Base-by-base conservation (phyloP, 1,140 invertebrate genomes). In the Drosophila pachea region DNA sequence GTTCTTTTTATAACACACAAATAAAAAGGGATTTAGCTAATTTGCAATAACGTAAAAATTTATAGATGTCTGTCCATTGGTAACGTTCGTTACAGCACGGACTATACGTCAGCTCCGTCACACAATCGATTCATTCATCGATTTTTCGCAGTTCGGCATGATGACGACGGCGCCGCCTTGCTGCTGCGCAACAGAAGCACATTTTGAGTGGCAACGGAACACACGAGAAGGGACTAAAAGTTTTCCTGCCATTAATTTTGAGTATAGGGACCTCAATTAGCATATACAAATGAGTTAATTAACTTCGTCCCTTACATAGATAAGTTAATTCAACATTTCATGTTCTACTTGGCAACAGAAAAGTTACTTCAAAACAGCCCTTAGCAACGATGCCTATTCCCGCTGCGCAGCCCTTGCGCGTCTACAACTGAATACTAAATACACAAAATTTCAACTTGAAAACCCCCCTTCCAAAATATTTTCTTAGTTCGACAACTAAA, bases 51-150 rank as follows among this genome's bases (percentile, higher is more conserved):
- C 40, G 36, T 7, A 48, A n/a, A 52, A 50, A 33, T 48, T 29
- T 9, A 40, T 14, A 16, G 14, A 50, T 45, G 35, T 45, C 48
- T 35, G 9, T 35, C 33, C 43, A 7, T 12, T 32, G 16, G 7
- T 36, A 32, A n/a, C 8, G 22, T 11, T 58, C 40, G 33, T 33
- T 16, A 35, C n/a, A 31, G 32, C 47, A 74, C 54, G 38, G 50
- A 74, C 56, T 48, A 55, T 43, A 45, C 65, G 50, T 14, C 14
- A 14, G n/a, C 36, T 56, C 61, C 62, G 56, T 64, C 66, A 73
- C 76, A 72, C 87, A 79, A 87, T 88, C 86, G 87, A 87, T 88
- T 86, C 87, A 88, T 88, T 88, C 87, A 88, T 88, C 81, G 87
- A 88, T 88, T 88, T 88, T 88, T 88, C 87, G 73, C 87, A 76